Base-by-base conservation (phyloP, 2,888 invertebrate species). In the Graphium colonna region DNA sequence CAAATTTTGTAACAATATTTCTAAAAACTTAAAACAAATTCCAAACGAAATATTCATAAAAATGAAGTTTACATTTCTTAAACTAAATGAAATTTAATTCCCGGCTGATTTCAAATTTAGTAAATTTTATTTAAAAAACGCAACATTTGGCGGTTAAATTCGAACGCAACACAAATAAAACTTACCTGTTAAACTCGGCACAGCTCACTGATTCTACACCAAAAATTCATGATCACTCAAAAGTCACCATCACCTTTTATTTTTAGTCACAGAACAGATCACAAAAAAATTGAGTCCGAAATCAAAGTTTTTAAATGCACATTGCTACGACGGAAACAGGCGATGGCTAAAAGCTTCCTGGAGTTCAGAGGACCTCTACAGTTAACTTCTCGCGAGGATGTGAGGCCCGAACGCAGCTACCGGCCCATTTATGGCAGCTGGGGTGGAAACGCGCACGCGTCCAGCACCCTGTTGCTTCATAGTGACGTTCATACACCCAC, bases 401-500 rank as follows among this genome's bases (percentile, higher is more conserved):
- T 87, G 87, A 79, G 74, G 67, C 64, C 71, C 62, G 60, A 71
- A 60, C 70, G 62, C 66, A 65, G 70, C 77, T 68, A 74, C 73
- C 65, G 64, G 68, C 62, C 74, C 66, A 71, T 86, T 83, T 87
- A 86, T 81, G 61, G 67, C 58, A 58, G 60, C 58, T 45, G 75
- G 84, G 85, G 77, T 75, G 73, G 76, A 65, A 76, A 71, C 86
- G 88, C 88, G 88, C 88, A 88, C 78, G 88, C 88, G 88, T 87
- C 79, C 77, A 75, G 79, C 82, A 88, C 88, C 88, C 88, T 88
- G 88, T 88, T 88, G 88, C 88, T 86, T 87, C 87, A 57, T 74
- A 77, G 81, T 60, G 71, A 64, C 55, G 80, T 51, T 41, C 18
- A 1, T 18, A 31, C 31, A 12, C 56, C 38, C 57, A 58, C 41